These are phyloP conservation scores for Brachypodius melanocephalos DNA, from an alignment of 2,113 vertebrate species.

Conservation along the genomic window DNA sequence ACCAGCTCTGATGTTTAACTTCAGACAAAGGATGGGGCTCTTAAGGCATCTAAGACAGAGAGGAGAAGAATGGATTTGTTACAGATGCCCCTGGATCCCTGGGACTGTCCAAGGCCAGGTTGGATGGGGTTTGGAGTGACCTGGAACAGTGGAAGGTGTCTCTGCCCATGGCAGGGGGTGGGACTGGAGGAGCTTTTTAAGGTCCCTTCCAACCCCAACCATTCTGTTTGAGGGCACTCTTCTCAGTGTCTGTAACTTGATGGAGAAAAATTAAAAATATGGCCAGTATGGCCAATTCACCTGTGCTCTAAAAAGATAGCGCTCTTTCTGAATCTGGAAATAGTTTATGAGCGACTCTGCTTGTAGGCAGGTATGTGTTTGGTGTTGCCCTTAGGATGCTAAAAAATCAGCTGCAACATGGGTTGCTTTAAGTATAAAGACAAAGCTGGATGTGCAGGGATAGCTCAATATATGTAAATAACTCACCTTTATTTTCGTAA, in stretches of 20 bases:
- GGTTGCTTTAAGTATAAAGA: not conserved
- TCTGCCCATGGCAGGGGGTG: not conserved
- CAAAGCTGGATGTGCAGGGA: not conserved
- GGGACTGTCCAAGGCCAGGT: fast-evolving
- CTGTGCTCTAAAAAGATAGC: not conserved
- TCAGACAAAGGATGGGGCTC: not conserved
- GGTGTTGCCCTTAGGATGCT: not conserved
- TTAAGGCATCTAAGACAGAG: not conserved
- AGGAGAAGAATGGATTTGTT: not conserved
- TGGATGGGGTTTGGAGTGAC: fast-evolving
- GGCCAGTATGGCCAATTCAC: not conserved
- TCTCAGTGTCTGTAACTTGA: not conserved
- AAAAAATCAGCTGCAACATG: not conserved
- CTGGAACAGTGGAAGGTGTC: not conserved
- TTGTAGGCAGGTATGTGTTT: not conserved
- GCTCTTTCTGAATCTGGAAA: not conserved
- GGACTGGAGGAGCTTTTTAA: not conserved
- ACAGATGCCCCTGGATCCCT: not conserved
- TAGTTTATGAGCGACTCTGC: fast-evolving
- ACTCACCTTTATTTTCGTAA: not conserved
- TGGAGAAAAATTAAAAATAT: not conserved
- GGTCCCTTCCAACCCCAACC: not conserved
- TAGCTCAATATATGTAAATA: not conserved
- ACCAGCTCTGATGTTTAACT: not conserved
- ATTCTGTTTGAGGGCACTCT: not conserved